Conservation (phyloP, 2,113 vertebrate genomes). For the Passer montanus region DNA sequence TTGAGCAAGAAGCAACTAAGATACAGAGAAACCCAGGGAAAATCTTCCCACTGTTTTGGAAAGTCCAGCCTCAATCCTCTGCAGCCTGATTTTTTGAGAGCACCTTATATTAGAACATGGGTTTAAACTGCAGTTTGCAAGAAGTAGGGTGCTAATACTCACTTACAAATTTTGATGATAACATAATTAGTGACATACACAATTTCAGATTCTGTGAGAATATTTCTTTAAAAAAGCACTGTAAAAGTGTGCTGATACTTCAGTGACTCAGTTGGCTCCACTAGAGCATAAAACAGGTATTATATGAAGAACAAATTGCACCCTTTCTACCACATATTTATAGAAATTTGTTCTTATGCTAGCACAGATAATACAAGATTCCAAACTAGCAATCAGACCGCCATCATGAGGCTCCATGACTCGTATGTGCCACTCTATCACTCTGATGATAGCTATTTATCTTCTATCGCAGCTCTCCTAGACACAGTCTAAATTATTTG, state of each 20-base stretch:
- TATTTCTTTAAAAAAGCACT: background rate
- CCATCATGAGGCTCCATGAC: background rate
- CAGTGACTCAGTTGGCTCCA: background rate
- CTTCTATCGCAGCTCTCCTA: background rate
- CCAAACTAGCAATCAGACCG: constrained; percentile 11
- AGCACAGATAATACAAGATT: background rate
- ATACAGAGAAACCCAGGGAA: background rate
- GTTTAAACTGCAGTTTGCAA: background rate
- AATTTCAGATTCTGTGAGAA: background rate
- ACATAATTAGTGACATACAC: background rate
- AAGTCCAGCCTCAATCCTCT: background rate
- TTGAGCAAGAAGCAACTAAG: background rate
- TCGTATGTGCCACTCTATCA: background rate
- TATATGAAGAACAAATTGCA: background rate
- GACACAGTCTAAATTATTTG: background rate
- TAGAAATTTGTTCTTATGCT: background rate
- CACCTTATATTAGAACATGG: background rate
- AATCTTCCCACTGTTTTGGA: background rate
- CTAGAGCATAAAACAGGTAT: background rate
- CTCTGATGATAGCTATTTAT: background rate
- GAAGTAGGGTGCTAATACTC: background rate
- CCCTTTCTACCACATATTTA: background rate
- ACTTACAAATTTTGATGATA: background rate
- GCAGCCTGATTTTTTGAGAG: background rate
- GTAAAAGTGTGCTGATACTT: background rate